These are phyloP conservation scores for Oopsacas minuta DNA, from an alignment of 37 sponge, comb jelly and placozoan species.

Conservation along the genomic window DNA sequence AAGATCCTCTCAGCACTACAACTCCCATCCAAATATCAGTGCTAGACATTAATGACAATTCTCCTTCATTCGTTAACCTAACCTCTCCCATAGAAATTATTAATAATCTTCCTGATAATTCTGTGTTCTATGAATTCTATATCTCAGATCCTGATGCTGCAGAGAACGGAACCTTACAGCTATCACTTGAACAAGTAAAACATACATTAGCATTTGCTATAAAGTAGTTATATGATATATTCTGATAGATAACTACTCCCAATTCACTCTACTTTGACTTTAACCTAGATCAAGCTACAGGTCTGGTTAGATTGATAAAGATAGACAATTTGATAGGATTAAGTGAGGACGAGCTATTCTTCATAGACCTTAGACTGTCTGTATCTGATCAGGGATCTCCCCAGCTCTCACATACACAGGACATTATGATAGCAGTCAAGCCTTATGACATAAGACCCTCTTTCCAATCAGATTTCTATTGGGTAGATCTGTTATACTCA, in stretches of 20 bases:
- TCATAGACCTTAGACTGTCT: background rate
- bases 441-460: background rate
- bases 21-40: background rate
- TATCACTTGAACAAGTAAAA: background rate
- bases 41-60: constrained; percentile 2
- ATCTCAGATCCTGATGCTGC: background rate
- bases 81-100: background rate
- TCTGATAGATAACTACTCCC: background rate
- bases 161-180: background rate
- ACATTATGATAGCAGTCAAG: background rate
- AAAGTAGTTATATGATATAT: too few species aligned
- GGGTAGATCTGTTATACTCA: background rate
- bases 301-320: background rate
- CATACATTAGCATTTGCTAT: too few species aligned
- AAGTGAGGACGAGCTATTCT: background rate
- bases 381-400: background rate
- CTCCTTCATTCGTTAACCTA: background rate
- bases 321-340: background rate
- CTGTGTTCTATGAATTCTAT: background rate
- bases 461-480: background rate
- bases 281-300: background rate
- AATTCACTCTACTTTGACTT: background rate
- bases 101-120: background rate
- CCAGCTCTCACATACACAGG: background rate
- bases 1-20: background rate